Base-by-base conservation (phyloP, 2,888 invertebrate genomes). In the Ennomos fuscantarius region DNA sequence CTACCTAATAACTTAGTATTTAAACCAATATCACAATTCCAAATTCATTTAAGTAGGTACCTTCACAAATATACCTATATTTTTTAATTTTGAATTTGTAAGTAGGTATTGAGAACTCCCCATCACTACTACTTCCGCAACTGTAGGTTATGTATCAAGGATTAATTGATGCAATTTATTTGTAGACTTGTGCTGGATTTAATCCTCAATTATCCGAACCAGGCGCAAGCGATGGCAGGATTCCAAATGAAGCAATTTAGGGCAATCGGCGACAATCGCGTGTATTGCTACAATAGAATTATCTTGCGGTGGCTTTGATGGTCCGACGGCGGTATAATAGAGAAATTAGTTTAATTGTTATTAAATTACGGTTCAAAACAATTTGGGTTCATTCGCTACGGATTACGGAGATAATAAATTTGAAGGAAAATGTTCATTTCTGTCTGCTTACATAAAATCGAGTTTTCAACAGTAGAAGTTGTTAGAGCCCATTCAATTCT, bases 231-330 rank as follows among this genome's bases (percentile, higher is more conserved):
- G 65, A 66, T 69, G 66, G 64, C 63, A 60, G 72, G 68, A 53
- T 43, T 46, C 54, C 41, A 61, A 82, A 88, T 87, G 62, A 85
- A 88, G 88, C 81, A 89, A 89, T 89, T 89, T 86, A 77, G 74
- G 73, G 81, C 74, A 84, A 88, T 86, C 82, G 75, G 72, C 65
- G 76, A 82, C 81, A 82, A 79, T 78, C 77, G 74, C 70, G 70
- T 74, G 76, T 79, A 82, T 72, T 72, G 69, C 74, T 73, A 79
- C 78, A 82, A 78, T 53, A 61, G 55, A 55, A 50, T 54, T 53
- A 62, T 41, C 40, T 24, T 24, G 51, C 58, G 62, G 62, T 54
- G 35, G 58, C 58, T 59, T 58, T 62, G 60, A 39, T 48, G 53
- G 56, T 57, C 24, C 24, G 24, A 42, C 40, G 40, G 54, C 42